Evolutionary conservation across 1,140 invertebrate species (phyloP), one percentile per base, ranked within the genome.

Genomic region (Grapholita molesta): DNA sequence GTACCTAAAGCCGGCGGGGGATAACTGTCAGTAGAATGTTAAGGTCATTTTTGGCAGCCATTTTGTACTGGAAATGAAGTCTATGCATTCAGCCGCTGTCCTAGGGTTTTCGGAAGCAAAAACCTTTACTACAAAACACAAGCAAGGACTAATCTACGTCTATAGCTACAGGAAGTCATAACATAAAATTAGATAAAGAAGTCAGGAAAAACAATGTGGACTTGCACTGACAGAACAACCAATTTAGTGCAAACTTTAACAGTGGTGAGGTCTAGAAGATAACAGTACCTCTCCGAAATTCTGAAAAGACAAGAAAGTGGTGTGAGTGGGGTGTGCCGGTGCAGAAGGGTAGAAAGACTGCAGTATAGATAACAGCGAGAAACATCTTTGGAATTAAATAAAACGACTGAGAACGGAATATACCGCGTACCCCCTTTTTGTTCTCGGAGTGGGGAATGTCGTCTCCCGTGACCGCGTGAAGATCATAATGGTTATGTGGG

Each of bases 211-310:
- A 57, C n/a, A 61, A 57, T n/a, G 15, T 55, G 8, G 24, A 25
- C 24, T 52, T 18, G 72, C 48, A 74, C 28, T 61, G 24, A 67
- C 18, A 24, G 61, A 48, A 53, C 57, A 76, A 76, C 55, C 67
- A 76, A 78, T 71, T 70, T 70, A 83, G 85, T 88, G 86, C 83
- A 82, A 42, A 77, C 72, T 76, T 67, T 70, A 82, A 83, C 78
- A 72, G 78, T 75, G 84, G 75, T 79, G 70, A n/a, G 82, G 72
- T 73, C 75, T 81, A 78, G 77, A 80, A 83, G 77, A 85, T 85
- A 77, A 87, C 87, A 90, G 86, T 91, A 91, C 89, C 89, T 91
- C 89, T 89, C 84, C 79, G 87, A 90, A 81, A 83, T 90, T 91
- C 89, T 91, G 89, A 90, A 91, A 91, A 91, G 87, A 91, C 71